Percentiles rank a stretch among this genome's conserved stretches.
phyloP scores from a whole-genome alignment of 2,797 vertebrate genomes.

The Oophaga sylvatica region DNA sequence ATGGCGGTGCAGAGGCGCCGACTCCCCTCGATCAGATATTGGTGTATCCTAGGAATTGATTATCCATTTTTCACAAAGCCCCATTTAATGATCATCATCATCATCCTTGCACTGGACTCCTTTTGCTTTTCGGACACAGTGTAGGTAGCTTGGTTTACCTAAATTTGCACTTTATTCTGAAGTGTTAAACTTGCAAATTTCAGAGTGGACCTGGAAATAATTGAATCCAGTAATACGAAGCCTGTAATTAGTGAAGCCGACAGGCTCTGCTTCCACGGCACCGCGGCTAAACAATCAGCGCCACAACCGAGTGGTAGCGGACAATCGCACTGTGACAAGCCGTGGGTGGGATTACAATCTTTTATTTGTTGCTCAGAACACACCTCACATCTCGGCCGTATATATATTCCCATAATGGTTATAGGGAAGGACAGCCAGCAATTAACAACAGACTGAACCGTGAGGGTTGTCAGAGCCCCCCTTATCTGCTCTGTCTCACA shows the following conservation, averaged over 20 bases:
- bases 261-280: neutral
- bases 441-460: slow-evolving; percentile 11
- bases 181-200: neutral
- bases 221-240: neutral
- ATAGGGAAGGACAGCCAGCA: slow-evolving; percentile 31
- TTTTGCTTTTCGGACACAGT: no score
- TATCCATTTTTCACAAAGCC: neutral
- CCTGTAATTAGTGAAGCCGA: neutral
- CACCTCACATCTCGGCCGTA: slow-evolving; percentile 10
- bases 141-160: neutral
- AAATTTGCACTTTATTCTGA: neutral
- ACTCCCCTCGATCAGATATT: no score
- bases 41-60: no score
- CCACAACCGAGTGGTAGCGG: neutral
- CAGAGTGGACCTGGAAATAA: neutral
- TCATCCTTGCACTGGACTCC: neutral
- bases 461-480: neutral
- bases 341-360: neutral
- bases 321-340: neutral
- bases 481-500: slow-evolving; percentile 34
- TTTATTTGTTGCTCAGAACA: slow-evolving; percentile 2
- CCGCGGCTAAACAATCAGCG: neutral
- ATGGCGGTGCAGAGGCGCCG: no score
- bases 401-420: slow-evolving; percentile 34
- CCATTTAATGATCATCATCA: neutral